Percentiles rank a stretch among this genome's conserved stretches.
Conservation (phyloP, 2,888 invertebrate species). For the Acanthosepion pharaonis region DNA sequence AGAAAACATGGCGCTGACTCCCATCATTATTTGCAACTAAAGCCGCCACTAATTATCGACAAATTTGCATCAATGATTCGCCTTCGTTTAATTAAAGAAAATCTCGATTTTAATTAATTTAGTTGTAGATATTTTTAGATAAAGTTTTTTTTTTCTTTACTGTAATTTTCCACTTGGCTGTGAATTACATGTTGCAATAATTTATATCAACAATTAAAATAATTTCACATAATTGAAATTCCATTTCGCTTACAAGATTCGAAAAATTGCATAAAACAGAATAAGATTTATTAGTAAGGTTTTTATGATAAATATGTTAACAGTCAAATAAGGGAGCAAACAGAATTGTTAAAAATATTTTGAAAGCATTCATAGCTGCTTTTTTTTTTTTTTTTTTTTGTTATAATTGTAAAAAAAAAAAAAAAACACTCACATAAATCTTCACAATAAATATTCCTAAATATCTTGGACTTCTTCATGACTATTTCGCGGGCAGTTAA, state of each 20-base stretch:
- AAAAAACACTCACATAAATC: neutral
- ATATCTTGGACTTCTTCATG: neutral
- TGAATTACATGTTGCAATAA: neutral
- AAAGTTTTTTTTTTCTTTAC: neutral
- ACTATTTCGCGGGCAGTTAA: neutral
- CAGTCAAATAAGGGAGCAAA: neutral
- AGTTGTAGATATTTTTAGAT: neutral
- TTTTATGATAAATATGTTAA: neutral
- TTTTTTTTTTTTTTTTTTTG: neutral
- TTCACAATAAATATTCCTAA: too few species aligned
- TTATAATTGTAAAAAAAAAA: neutral
- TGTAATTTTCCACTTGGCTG: neutral
- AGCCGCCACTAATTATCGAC: neutral
- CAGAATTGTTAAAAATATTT: neutral
- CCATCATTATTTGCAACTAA: neutral
- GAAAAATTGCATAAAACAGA: neutral
- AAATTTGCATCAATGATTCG: neutral
- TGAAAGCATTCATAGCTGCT: neutral
- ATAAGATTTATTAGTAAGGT: neutral
- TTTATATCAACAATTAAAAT: constrained; percentile 23
- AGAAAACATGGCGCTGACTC: neutral
- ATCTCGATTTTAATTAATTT: constrained; percentile 2
- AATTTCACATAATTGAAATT: constrained; percentile 21
- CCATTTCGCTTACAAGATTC: constrained; percentile 33
- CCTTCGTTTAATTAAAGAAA: neutral